phyloP scores from a whole-genome alignment of 2,113 vertebrate genomes.

The Laticauda colubrina region DNA sequence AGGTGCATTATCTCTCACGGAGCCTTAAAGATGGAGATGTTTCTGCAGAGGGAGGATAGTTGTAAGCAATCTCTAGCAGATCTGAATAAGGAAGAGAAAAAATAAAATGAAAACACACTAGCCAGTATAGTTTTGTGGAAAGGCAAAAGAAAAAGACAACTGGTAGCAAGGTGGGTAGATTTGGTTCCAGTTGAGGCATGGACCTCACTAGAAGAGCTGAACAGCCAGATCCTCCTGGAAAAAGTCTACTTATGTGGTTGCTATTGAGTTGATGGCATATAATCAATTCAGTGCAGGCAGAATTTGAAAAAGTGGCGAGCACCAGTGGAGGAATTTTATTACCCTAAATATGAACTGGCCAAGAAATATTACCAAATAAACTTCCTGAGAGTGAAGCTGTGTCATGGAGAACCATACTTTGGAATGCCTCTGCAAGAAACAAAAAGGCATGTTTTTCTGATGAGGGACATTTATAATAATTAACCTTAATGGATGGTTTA shows the following conservation, averaged over 20 bases:
- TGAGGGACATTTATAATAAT: not conserved
- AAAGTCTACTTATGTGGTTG: not conserved
- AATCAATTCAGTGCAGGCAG: not conserved
- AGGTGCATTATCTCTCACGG: not conserved
- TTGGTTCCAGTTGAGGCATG: not conserved
- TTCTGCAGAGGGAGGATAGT: not conserved
- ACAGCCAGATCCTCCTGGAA: not conserved
- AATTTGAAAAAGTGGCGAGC: not conserved
- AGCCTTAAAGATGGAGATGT: not conserved
- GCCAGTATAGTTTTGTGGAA: not conserved
- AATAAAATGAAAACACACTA: not conserved
- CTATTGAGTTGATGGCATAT: not conserved
- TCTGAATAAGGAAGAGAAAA: not conserved
- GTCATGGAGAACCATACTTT: not conserved
- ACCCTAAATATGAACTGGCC: not conserved
- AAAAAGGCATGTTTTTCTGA: not conserved
- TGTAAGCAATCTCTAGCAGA: not conserved
- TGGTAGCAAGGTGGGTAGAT: not conserved
- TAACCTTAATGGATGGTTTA: not conserved
- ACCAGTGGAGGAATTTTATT: not conserved
- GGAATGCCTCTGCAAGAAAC: not conserved
- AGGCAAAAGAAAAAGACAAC: not conserved
- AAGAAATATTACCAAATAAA: not conserved
- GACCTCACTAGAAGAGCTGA: not conserved
- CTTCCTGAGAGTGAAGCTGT: not conserved